These are phyloP conservation scores for Andinoacara biseriatus DNA, from an alignment of 2,113 vertebrate genomes.

Conservation along the genomic window DNA sequence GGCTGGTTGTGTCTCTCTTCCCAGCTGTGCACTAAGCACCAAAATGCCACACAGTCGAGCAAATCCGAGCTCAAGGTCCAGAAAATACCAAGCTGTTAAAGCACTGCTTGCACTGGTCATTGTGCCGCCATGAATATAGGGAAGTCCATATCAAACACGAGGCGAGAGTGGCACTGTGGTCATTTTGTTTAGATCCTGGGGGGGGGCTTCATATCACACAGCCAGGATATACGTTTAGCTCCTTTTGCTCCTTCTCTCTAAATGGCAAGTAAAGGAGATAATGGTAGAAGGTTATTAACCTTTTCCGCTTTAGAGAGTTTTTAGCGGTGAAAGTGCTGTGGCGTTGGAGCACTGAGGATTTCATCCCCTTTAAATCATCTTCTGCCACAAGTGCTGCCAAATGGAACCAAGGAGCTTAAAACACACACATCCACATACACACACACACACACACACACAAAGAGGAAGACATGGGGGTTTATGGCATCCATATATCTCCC, in stretches of 20 bases:
- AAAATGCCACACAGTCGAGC: background rate
- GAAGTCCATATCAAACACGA: background rate
- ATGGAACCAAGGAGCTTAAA: constrained; percentile 66
- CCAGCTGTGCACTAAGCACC: background rate
- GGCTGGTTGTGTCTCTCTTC: background rate
- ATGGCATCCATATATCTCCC: constrained; percentile 70
- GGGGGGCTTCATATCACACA: background rate
- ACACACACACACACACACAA: constrained; percentile 27
- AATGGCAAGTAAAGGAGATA: constrained; percentile 60
- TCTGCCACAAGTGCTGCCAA: constrained; percentile 67
- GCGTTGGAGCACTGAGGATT: constrained; percentile 54
- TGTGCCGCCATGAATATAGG: background rate
- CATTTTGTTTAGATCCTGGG: background rate
- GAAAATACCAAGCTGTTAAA: background rate
- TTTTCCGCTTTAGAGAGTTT: constrained; percentile 78
- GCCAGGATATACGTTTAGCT: background rate
- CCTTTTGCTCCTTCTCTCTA: constrained; percentile 29
- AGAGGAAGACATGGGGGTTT: constrained; percentile 58
- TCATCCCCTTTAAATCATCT: constrained; percentile 75
- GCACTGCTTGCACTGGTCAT: background rate
- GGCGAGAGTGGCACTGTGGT: background rate
- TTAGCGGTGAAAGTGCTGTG: constrained; percentile 67
- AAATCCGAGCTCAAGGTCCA: background rate
- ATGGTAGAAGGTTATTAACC: constrained; percentile 71
- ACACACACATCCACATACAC: constrained; percentile 34